Conservation (phyloP, 1,140 invertebrate genomes). For the Drosophila kikkawai region DNA sequence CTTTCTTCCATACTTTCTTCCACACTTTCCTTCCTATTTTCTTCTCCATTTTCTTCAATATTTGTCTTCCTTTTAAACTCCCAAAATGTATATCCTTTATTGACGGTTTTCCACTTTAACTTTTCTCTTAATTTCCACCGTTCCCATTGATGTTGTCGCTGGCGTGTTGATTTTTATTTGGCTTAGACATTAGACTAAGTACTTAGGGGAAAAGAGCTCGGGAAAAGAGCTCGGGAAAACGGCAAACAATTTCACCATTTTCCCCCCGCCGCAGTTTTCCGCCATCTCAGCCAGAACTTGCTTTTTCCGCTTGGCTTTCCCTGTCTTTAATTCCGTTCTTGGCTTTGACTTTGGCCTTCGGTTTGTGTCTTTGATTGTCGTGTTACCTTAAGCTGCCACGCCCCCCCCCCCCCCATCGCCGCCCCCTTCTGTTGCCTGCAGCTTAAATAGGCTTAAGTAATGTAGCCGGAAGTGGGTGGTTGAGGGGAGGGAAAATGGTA, state of each 20-base stretch:
- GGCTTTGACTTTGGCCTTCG: slow-evolving; percentile 45
- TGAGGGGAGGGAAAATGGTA: background rate
- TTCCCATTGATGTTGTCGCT: slow-evolving; percentile 12
- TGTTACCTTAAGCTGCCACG: slow-evolving; percentile 46
- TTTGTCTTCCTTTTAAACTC: too few relatives aligned
- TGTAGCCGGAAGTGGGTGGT: slow-evolving; percentile 25
- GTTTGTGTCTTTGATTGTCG: slow-evolving; percentile 62
- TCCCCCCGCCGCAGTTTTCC: slow-evolving; percentile 1
- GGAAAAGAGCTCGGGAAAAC: slow-evolving; percentile 18
- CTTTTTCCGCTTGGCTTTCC: slow-evolving; percentile 37
- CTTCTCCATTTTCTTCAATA: background rate
- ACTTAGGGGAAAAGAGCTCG: slow-evolving; percentile 29
- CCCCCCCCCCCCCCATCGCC: background rate
- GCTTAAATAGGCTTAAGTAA: slow-evolving; percentile 78
- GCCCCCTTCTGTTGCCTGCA: slow-evolving; percentile 5
- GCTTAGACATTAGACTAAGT: slow-evolving; percentile 58
- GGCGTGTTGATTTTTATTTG: slow-evolving; percentile 42
- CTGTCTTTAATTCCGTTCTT: slow-evolving; percentile 49
- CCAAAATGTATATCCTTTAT: background rate
- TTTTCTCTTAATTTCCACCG: slow-evolving; percentile 11
- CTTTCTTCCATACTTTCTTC: background rate
- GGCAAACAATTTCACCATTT: background rate
- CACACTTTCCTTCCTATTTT: background rate
- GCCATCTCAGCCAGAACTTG: slow-evolving; percentile 5
- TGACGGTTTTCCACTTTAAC: background rate